Evolutionary conservation across 1,140 invertebrate genomes (phyloP), one percentile per base, ranked within the genome.

Genomic region (Branchinecta lindahli): DNA sequence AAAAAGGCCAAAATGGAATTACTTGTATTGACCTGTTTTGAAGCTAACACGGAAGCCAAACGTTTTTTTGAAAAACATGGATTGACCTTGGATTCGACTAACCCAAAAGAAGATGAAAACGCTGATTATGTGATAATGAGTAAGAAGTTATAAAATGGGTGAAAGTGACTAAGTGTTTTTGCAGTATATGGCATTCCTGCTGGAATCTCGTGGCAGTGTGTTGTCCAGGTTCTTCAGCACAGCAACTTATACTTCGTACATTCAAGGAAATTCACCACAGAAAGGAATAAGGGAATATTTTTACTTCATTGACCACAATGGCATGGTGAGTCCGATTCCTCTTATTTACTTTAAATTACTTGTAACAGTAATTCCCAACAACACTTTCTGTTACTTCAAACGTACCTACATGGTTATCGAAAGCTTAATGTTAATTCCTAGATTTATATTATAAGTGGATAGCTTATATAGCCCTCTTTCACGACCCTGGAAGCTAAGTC

Each of bases 251-350:
- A 33, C 2, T 33, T 33, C 33, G 12, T 61, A 61, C 6, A 61
- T 61, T 61, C 52, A 61, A 61, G 52, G 52, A 61, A 61, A 61
- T 20, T 12, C 18, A 4, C 18, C 18, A 20, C 12, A 20, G 12
- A 61, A 61, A 61, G 52, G 52, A 61, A 61, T 61, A 15, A 12
- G 52, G 52, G 52, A 61, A 61, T 61, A 61, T 61, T 61, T 61
- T 20, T 61, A 61, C 52, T 61, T 15, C 18, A 61, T 61, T 20
- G 52, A 61, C 18, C 52, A 61, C 52, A 61, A 61, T 61, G 52
- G 52, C 12, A 61, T 61, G 52, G 52, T 61, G 18, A 61, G 52
- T 6, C 12, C 33, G 5, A 33, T 33, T 33, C 33, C 33, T 33
- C 33, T 33, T 33, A 33, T 33, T 33, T 33, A 33, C 1, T 1